Percentiles rank a stretch among this genome's conserved stretches.
Evolutionary conservation across 2,113 vertebrate genomes (phyloP).

Genomic region (Bostrychus sinensis): DNA sequence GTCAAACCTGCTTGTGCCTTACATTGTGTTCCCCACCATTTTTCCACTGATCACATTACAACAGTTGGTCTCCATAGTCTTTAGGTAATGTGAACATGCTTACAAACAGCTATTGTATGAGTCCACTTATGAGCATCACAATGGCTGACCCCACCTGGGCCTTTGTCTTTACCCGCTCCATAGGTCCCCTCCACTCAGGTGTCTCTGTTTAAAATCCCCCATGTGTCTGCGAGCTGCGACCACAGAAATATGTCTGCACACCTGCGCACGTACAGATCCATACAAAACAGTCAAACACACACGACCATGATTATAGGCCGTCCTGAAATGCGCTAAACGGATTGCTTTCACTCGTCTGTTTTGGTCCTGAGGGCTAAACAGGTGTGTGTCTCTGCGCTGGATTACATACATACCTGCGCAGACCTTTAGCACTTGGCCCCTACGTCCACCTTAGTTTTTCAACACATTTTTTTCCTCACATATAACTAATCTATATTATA

Average conservation of each 20-base stretch:
- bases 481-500: too few relatives aligned
- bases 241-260: not conserved
- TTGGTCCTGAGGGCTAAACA: constrained; percentile 68
- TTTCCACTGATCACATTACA: constrained; percentile 61
- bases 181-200: constrained; percentile 46
- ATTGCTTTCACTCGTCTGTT: constrained; percentile 33
- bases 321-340: constrained; percentile 29
- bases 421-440: constrained; percentile 46
- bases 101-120: constrained; percentile 58
- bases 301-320: constrained; percentile 20
- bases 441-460: constrained; percentile 18
- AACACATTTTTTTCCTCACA: too few relatives aligned
- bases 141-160: constrained; percentile 59
- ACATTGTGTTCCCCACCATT: constrained; percentile 52
- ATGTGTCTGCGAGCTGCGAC: not conserved
- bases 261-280: not conserved
- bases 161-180: constrained; percentile 54
- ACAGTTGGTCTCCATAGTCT: constrained; percentile 43
- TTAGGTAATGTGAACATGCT: constrained; percentile 57
- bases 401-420: constrained; percentile 71
- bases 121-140: constrained; percentile 49
- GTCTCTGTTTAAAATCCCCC: constrained; percentile 41
- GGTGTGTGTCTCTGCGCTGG: constrained; percentile 67
- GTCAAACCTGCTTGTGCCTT: constrained; percentile 58
- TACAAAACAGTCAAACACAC: not conserved